Evolutionary conservation across 2,797 vertebrate genomes (phyloP).

Genomic region (Gambelia wislizenii): DNA sequence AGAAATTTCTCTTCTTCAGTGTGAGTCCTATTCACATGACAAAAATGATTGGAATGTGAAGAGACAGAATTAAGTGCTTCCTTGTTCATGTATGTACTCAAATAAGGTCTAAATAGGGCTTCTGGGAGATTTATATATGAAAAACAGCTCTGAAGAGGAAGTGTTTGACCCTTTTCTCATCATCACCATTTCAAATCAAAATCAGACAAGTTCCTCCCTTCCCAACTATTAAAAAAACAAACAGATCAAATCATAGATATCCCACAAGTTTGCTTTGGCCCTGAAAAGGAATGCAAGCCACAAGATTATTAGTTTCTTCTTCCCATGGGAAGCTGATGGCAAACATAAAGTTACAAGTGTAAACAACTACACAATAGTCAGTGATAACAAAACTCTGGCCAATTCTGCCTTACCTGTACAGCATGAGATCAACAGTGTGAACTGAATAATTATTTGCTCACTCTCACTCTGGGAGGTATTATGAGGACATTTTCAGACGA

Average conservation of each 20-base stretch:
- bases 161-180: not conserved
- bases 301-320: not conserved
- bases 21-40: too few species aligned
- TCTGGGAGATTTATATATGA: not conserved
- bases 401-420: not conserved
- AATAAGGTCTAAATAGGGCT: too few species aligned
- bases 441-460: constrained; percentile 7
- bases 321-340: too few species aligned
- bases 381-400: not conserved
- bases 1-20: too few species aligned
- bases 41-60: too few species aligned
- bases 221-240: not conserved
- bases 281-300: not conserved
- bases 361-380: not conserved
- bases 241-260: not conserved
- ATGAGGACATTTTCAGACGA: too few species aligned
- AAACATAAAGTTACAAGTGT: not conserved
- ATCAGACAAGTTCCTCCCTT: not conserved
- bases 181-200: not conserved
- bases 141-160: not conserved
- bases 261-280: not conserved
- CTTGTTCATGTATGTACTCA: too few species aligned
- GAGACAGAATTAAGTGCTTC: too few species aligned
- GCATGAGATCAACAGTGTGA: not conserved
- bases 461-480: not conserved